A percentile compares a stretch with the other conserved stretches of the same genome.
Evolutionary conservation across 2,888 invertebrate genomes (phyloP).

Genomic region (Protodeltote pygarga): DNA sequence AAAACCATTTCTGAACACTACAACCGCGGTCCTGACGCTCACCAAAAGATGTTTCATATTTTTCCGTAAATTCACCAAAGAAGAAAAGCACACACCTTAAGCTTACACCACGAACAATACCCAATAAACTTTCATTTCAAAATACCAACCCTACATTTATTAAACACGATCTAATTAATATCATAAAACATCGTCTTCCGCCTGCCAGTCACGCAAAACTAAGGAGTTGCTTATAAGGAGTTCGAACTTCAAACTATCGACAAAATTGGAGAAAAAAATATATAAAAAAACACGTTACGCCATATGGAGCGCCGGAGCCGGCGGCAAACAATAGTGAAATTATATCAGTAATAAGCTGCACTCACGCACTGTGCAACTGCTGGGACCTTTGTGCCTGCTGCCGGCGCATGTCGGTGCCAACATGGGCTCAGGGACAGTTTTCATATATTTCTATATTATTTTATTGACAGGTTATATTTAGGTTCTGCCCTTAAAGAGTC

Average conservation of each 20-base stretch:
- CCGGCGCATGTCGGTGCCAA: constrained; percentile 36
- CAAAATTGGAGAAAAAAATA: constrained; percentile 69
- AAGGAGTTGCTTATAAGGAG: constrained; percentile 63
- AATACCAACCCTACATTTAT: constrained; percentile 48
- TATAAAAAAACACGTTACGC: constrained; percentile 79
- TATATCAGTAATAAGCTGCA: constrained; percentile 82
- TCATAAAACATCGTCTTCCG: constrained; percentile 70
- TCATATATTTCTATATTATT: neutral
- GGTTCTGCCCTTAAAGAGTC: no score
- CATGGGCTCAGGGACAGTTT: constrained; percentile 39
- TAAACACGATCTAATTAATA: constrained; percentile 65
- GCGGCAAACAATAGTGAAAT: constrained; percentile 84
- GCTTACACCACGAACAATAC: constrained; percentile 19
- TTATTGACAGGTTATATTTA: neutral
- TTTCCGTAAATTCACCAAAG: no score
- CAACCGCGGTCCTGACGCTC: no score
- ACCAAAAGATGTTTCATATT: no score
- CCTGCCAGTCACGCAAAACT: constrained; percentile 77
- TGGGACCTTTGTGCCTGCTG: constrained; percentile 56
- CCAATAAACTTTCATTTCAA: constrained; percentile 44
- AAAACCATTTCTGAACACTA: no score
- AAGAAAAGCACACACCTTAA: constrained; percentile 2
- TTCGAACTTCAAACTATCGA: constrained; percentile 67
- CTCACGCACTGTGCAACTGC: constrained; percentile 83
- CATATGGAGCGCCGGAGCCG: constrained; percentile 80